phyloP scores from a whole-genome alignment of 2,797 vertebrate genomes.

The Myiotriccus ornatus region DNA sequence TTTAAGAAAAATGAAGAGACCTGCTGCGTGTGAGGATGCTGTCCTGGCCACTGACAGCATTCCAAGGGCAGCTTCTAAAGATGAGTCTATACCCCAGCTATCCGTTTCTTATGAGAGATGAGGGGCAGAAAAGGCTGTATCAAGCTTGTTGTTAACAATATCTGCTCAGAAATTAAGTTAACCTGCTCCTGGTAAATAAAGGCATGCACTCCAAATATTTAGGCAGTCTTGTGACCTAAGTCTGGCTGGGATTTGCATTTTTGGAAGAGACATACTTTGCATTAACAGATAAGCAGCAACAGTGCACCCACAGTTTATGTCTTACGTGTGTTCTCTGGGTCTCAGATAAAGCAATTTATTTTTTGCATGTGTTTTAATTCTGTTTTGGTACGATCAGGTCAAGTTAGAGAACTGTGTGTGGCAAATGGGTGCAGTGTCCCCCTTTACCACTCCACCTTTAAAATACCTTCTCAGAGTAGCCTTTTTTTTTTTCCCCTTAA shows the following conservation, averaged over 20 bases:
- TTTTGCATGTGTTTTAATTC: background rate
- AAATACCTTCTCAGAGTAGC: background rate
- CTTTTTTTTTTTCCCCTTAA: background rate
- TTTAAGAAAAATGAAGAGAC: background rate
- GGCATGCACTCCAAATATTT: background rate
- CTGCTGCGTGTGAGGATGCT: background rate
- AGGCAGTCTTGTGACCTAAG: background rate
- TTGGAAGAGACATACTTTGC: background rate
- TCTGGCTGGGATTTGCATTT: background rate
- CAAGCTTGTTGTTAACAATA: background rate
- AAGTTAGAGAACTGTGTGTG: background rate
- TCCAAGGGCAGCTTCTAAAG: background rate
- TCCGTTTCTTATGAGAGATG: background rate
- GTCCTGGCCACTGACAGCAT: background rate
- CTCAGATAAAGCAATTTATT: background rate
- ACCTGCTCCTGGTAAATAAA: background rate
- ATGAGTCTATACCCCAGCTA: accelerated
- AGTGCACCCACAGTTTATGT: background rate
- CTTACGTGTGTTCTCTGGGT: background rate
- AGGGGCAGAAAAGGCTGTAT: background rate
- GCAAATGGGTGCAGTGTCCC: background rate
- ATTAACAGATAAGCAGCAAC: background rate
- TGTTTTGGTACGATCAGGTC: background rate
- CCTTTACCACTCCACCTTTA: background rate
- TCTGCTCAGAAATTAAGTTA: background rate